A percentile compares a stretch with the other conserved stretches of the same genome.
Conservation (phyloP, 2,113 vertebrate genomes). For the Cettia cetti region DNA sequence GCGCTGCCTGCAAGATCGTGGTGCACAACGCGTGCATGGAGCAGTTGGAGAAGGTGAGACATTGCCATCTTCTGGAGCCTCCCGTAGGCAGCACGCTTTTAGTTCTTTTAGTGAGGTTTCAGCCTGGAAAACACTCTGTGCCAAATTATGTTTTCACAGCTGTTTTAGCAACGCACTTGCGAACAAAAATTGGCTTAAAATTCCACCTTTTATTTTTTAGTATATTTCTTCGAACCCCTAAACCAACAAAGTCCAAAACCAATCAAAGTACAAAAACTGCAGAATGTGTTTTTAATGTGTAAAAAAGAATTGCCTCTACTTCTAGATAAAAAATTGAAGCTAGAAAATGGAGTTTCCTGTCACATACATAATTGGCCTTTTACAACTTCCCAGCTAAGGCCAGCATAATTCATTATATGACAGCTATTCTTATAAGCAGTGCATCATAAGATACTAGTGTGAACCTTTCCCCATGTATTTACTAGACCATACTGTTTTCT, state of each 20-base stretch:
- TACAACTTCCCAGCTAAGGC: background rate
- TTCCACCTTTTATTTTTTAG: background rate
- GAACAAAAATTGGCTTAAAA: background rate
- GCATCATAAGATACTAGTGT: background rate
- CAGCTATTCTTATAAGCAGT: background rate
- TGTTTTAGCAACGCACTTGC: background rate
- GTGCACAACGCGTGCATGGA: conserved; percentile 94
- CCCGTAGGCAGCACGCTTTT: fast-evolving
- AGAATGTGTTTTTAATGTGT: background rate
- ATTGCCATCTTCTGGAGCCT: conserved; percentile 66
- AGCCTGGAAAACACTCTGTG: background rate
- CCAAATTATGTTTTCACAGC: background rate
- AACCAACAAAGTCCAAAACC: background rate
- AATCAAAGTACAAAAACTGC: no score
- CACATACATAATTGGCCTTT: background rate
- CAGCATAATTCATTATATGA: background rate
- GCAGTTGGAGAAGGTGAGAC: conserved; percentile 91
- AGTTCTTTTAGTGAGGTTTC: background rate
- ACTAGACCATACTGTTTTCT: background rate
- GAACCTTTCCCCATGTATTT: background rate
- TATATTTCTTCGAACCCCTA: fast-evolving
- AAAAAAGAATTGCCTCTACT: background rate
- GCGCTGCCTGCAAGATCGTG: conserved; percentile 95
- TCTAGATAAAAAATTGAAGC: background rate
- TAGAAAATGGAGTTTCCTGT: background rate